Evolutionary conservation across 2,888 invertebrate genomes (phyloP), one percentile per base, ranked within the genome.

Genomic region (Drosophila lutescens): DNA sequence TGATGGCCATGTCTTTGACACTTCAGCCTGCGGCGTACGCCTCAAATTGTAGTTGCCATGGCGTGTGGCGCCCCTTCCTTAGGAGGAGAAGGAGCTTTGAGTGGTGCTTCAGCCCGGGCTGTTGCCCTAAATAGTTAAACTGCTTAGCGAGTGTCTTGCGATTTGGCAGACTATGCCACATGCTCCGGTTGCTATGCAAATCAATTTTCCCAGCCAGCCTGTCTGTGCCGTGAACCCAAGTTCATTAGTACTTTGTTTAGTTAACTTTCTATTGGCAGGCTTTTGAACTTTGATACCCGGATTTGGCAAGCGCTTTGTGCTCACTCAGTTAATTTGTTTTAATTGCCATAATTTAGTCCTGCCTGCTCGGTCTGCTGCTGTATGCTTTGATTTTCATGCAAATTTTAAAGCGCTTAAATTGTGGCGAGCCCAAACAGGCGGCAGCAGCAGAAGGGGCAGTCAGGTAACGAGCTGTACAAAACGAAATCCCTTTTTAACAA

Each of bases 401-500:
- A 86, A 88, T 81, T 79, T 83, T 88, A 88, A 84, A 86, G 85
- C 79, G 66, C 63, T 62, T 77, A 56, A 63, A 57, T 49, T 46
- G 51, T 38, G 40, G 54, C 53, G 15, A 20, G 26, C 17, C 23
- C 46, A 41, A 4, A 26, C 4, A 26, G 26, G 40, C n/a, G 57
- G 38, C 32, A 8, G 49, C 10, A 5, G 20, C 30, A 30, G 30
- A 1, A 30, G 20, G 34, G 50, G 20, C 36, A 50, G 15, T 17
- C 55, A 63, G 61, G 81, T 78, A 78, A 68, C 61, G 70, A 78
- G 78, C 77, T 59, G 56, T 57, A 74, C 78, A 76, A 77, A 68
- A 80, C 86, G 56, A 84, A 88, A 84, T 88, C 88, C 88, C 86
- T 84, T 88, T 71, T 76, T 67, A 79, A 81, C 85, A 86, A 81